phyloP scores from a whole-genome alignment of 2,888 invertebrate genomes.

The Sarcophaga variegata region DNA sequence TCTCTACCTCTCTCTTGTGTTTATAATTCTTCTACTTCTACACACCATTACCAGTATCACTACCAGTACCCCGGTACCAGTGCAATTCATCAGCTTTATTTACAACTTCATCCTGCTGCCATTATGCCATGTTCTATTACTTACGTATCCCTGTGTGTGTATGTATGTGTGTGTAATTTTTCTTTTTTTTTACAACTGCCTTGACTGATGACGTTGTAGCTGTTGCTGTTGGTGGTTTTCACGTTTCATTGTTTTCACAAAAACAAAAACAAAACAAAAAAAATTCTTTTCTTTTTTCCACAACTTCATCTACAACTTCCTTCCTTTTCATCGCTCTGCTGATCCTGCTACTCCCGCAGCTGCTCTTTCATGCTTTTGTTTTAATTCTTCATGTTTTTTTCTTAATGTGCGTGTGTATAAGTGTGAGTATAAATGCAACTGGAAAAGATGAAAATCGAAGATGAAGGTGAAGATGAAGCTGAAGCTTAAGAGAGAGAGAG shows the following conservation, averaged over 20 bases:
- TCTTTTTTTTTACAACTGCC: neutral
- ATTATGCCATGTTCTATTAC: neutral
- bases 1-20: neutral
- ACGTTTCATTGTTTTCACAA: constrained; percentile 56
- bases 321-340: constrained; percentile 25
- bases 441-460: constrained; percentile 25
- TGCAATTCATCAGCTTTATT: neutral
- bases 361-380: neutral
- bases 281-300: constrained; percentile 20
- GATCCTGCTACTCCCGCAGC: neutral
- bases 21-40: too few relatives aligned
- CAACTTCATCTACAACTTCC: constrained; percentile 36
- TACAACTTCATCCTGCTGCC: neutral
- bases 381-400: constrained; percentile 52
- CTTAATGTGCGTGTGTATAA: neutral
- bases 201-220: constrained; percentile 24
- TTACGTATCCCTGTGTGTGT: neutral
- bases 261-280: neutral
- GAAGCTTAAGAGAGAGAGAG: neutral
- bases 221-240: constrained; percentile 61
- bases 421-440: neutral
- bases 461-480: neutral
- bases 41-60: too few relatives aligned
- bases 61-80: too few relatives aligned
- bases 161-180: neutral